Percentiles rank a stretch among this genome's conserved stretches.
phyloP scores from a whole-genome alignment of 1,140 invertebrate genomes.

The Pseudomyrmex dendroicus region DNA sequence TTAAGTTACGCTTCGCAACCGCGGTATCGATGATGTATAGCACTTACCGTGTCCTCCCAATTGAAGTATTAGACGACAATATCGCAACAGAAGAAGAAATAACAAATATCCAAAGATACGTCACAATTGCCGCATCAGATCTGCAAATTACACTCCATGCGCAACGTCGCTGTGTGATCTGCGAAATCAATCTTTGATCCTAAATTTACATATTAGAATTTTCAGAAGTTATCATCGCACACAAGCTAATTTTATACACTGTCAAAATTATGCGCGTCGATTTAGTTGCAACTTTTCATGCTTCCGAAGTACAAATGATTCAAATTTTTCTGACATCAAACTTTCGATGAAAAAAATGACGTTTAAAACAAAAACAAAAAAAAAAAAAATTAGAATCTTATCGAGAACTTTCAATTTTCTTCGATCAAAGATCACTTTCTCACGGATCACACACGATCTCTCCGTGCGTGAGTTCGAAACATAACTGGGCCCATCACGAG shows the following conservation, averaged over 20 bases:
- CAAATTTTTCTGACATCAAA: background rate
- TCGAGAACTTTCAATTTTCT: background rate
- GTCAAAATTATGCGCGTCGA: background rate
- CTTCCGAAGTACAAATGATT: background rate
- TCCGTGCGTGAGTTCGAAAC: slow-evolving; percentile 61
- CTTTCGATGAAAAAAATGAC: background rate
- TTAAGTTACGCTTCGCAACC: slow-evolving; percentile 33
- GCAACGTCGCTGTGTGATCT: slow-evolving; percentile 7
- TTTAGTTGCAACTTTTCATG: background rate
- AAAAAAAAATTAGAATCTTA: background rate
- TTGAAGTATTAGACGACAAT: slow-evolving; percentile 30
- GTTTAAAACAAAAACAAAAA: too few relatives aligned
- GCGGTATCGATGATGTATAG: slow-evolving; percentile 39
- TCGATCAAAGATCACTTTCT: background rate
- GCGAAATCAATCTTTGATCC: background rate
- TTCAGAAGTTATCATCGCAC: background rate
- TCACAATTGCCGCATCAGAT: background rate
- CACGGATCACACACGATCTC: slow-evolving; percentile 57
- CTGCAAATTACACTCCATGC: background rate
- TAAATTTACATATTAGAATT: slow-evolving; percentile 3
- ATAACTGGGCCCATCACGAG: slow-evolving; percentile 71
- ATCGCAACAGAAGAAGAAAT: slow-evolving; percentile 18
- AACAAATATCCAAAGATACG: background rate
- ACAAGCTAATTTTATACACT: slow-evolving; percentile 9
- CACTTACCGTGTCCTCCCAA: slow-evolving; percentile 50